Conservation (phyloP, 2,888 invertebrate species). For the Lottia scabra region DNA sequence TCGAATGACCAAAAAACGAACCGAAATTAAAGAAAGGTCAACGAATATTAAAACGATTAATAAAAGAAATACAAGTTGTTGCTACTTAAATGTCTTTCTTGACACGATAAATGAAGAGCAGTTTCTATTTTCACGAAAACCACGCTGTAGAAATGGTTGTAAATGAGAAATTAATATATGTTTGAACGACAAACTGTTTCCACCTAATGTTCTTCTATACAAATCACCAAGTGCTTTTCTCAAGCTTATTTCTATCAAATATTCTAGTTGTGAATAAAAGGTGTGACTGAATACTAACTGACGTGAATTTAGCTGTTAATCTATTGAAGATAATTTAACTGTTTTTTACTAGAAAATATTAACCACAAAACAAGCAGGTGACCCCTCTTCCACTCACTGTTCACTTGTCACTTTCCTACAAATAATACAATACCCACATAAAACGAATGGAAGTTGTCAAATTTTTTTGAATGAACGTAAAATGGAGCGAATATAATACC, state of each 20-base stretch:
- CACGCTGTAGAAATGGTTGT: slow-evolving; percentile 1
- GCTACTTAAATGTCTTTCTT: neutral
- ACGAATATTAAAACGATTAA: neutral
- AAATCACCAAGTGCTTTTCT: neutral
- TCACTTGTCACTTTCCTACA: neutral
- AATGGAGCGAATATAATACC: too few relatives aligned
- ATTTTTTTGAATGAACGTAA: too few relatives aligned
- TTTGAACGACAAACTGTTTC: neutral
- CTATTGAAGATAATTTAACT: too few relatives aligned
- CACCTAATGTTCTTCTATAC: neutral
- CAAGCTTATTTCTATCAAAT: neutral
- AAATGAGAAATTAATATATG: neutral
- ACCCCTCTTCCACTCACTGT: neutral
- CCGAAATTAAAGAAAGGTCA: neutral
- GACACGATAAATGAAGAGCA: neutral
- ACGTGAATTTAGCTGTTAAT: too few relatives aligned
- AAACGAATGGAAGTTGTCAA: neutral
- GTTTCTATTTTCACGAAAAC: neutral
- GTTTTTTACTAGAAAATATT: too few relatives aligned
- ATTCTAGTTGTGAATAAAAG: neutral
- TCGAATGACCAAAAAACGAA: neutral
- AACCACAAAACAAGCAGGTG: neutral
- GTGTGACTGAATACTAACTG: neutral
- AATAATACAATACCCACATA: too few relatives aligned
- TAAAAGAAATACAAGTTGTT: neutral